Base-by-base conservation (phyloP, 2,888 invertebrate species). In the Neoascia interrupta region DNA sequence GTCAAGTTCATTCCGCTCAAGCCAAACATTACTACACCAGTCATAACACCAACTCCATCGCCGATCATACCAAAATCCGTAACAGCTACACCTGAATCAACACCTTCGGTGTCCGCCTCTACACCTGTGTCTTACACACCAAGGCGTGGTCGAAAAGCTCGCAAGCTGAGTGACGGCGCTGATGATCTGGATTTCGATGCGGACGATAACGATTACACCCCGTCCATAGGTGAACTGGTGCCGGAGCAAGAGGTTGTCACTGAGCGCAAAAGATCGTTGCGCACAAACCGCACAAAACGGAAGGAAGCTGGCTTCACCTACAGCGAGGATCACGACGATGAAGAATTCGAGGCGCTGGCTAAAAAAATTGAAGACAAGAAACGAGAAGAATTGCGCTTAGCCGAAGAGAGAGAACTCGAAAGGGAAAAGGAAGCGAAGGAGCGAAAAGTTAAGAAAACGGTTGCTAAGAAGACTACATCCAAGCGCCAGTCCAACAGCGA, bases 241-340 rank as follows among this genome's bases (percentile, higher is more conserved):
- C 66, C 47, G 6, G 47, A 81, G 31, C 60, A 81, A 5, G 74
- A 81, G 21, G 21, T 68, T 5, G 69, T 60, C 23, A 64, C 64
- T 5, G 83, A 82, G 54, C 81, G 83, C 1, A 83, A 84, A 21
- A 81, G 82, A 13, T 83, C 84, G 0, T 60, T 84, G 28, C 84
- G 84, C 0, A 82, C 82, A 5, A 84, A 83, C 47, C 83, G 84
- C 8, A 82, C 82, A 18, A 83, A 83, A 19, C 82, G 84, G 13
- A 76, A 82, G 11, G 84, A 84, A 60, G 81, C 83, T 45, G 84
- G 81, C 3, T 83, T 83, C 41, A 82, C 82, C n/a, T 84, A 84
- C 26, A 84, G 84, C 45, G 84, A 83, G 68, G 84, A 83, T 23
- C 82, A 83, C 19, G 74, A 81, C 15, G 84, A 84, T 11, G 82